phyloP scores from a whole-genome alignment of 2,888 invertebrate species.

The Sialis lutaria region DNA sequence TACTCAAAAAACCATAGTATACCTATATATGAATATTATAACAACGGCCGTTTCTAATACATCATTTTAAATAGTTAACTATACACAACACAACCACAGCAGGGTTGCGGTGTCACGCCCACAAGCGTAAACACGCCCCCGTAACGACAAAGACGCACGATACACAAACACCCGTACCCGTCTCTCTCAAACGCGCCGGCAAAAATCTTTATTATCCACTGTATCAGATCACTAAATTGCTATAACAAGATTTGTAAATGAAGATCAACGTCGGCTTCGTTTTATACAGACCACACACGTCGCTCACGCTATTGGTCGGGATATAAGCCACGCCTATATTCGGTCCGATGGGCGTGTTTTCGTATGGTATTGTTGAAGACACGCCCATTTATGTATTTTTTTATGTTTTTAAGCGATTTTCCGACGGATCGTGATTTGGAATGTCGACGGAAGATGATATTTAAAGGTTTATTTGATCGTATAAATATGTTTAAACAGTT shows the following conservation, averaged over 20 bases:
- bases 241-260: slow-evolving; percentile 24
- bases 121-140: background rate
- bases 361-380: background rate
- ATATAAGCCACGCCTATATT: background rate
- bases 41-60: background rate
- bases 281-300: slow-evolving; percentile 24
- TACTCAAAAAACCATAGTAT: background rate
- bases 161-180: background rate
- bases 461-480: background rate
- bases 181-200: background rate
- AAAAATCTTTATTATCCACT: background rate
- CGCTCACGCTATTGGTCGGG: slow-evolving; percentile 23
- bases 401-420: background rate
- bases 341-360: background rate
- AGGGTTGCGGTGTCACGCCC: slow-evolving; percentile 1
- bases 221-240: slow-evolving; percentile 22
- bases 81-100: background rate
- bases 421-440: background rate
- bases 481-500: no score
- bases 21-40: background rate
- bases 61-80: slow-evolving; percentile 2
- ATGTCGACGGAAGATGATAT: background rate
- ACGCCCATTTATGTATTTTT: background rate
- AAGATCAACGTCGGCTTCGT: slow-evolving; percentile 20
- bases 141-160: background rate